phyloP scores from a whole-genome alignment of 2,888 invertebrate genomes.

The Dioctria linearis region DNA sequence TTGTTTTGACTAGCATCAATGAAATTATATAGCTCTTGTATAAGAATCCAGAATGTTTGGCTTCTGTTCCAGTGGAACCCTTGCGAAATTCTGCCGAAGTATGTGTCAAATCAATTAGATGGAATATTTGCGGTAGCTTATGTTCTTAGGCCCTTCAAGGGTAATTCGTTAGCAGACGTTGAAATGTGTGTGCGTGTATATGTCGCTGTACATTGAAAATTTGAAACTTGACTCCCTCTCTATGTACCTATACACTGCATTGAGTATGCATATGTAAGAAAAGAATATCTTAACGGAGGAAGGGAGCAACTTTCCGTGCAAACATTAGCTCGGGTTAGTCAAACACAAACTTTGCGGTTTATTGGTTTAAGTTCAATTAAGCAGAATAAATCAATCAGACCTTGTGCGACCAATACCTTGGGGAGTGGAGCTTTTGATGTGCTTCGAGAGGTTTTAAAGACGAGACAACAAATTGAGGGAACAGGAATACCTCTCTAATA shows the following conservation, averaged over 20 bases:
- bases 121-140: slow-evolving; percentile 50
- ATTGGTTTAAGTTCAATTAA: slow-evolving; percentile 56
- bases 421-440: slow-evolving; percentile 1
- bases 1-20: slow-evolving; percentile 10
- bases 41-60: not conserved
- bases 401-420: slow-evolving; percentile 29
- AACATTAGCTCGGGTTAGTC: slow-evolving; percentile 54
- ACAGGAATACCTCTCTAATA: not conserved
- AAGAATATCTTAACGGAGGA: not conserved
- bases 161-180: slow-evolving; percentile 1
- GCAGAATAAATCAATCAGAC: slow-evolving; percentile 54
- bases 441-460: not conserved
- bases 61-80: slow-evolving; percentile 2
- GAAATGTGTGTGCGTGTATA: not conserved
- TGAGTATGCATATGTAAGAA: slow-evolving; percentile 6
- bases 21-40: slow-evolving; percentile 19
- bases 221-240: slow-evolving; percentile 26
- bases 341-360: slow-evolving; percentile 53
- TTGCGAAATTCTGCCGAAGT: slow-evolving; percentile 8
- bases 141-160: slow-evolving; percentile 20
- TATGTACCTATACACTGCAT: not conserved
- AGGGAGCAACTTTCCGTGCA: slow-evolving; percentile 35
- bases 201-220: not conserved
- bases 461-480: slow-evolving; percentile 17
- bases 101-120: slow-evolving; percentile 55